phyloP scores from a whole-genome alignment of 2,113 vertebrate genomes.

The Nerophis lumbriciformis region DNA sequence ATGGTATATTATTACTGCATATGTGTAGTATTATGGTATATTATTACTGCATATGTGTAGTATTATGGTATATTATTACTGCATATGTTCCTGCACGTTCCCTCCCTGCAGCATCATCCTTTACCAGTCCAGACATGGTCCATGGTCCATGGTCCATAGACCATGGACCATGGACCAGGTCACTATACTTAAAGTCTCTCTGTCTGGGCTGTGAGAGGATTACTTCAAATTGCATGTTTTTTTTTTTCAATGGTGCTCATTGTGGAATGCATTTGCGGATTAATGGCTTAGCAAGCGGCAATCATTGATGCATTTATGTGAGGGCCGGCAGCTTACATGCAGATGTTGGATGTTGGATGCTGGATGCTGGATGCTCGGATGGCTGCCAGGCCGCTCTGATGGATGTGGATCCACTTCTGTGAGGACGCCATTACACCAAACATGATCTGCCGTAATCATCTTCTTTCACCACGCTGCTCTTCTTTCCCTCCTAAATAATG shows the following conservation, averaged over 20 bases:
- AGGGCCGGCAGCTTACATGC: constrained; percentile 63
- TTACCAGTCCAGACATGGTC: constrained; percentile 48
- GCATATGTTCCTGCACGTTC: constrained; percentile 15
- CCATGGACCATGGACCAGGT: constrained; percentile 8
- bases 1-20: too few relatives aligned
- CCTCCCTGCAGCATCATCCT: constrained; percentile 29
- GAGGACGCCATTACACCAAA: constrained; percentile 65
- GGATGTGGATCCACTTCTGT: constrained; percentile 61
- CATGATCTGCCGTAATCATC: constrained; percentile 66
- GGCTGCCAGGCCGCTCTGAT: constrained; percentile 56
- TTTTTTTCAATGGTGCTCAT: constrained; percentile 62
- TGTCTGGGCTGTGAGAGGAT: constrained; percentile 59
- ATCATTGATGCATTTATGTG: constrained; percentile 74
- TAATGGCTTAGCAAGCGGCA: constrained; percentile 73
- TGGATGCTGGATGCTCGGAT: constrained; percentile 43
- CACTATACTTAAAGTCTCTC: constrained; percentile 58
- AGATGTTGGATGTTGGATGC: constrained; percentile 59
- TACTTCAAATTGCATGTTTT: constrained; percentile 67
- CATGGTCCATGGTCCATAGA: too few relatives aligned
- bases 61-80: constrained; percentile 15
- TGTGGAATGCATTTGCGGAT: constrained; percentile 75
- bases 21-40: too few relatives aligned
- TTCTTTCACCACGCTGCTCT: constrained; percentile 34
- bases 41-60: too few relatives aligned
- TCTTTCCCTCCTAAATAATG: too few relatives aligned